Conservation (phyloP, 2,797 vertebrate species). For the Pseudomugil tenellus region DNA sequence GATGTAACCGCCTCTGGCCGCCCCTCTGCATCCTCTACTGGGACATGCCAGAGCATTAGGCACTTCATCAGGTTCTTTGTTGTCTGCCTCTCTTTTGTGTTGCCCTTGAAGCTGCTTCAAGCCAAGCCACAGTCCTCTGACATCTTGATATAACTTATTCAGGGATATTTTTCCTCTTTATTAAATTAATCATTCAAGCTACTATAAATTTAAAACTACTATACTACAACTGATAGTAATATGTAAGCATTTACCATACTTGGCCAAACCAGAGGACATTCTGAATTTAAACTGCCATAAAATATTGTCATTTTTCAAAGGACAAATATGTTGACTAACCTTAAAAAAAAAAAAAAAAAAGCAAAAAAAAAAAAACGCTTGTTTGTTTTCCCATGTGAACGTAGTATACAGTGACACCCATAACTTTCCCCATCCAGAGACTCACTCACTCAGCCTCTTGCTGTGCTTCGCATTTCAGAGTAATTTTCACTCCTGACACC, state of each 20-base stretch:
- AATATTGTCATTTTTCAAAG: slow-evolving; percentile 69
- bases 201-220: slow-evolving; percentile 8
- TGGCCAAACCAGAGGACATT: slow-evolving; percentile 32
- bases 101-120: slow-evolving; percentile 75
- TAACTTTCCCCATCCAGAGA: slow-evolving; percentile 68
- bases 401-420: slow-evolving; percentile 65
- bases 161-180: slow-evolving; percentile 43
- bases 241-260: slow-evolving; percentile 16
- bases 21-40: slow-evolving; percentile 77
- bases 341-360: slow-evolving; percentile 41
- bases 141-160: slow-evolving; percentile 74
- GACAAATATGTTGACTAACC: slow-evolving; percentile 67
- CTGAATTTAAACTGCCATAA: slow-evolving; percentile 55
- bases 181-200: not conserved
- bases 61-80: slow-evolving; percentile 85
- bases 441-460: slow-evolving; percentile 68
- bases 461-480: slow-evolving; percentile 74
- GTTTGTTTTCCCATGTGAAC: slow-evolving; percentile 73
- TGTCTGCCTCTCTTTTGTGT: slow-evolving; percentile 77
- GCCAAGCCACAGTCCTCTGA: slow-evolving; percentile 53
- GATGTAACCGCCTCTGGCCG: slow-evolving; percentile 65
- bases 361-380: slow-evolving; percentile 51
- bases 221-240: slow-evolving; percentile 18
- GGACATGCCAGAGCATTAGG: slow-evolving; percentile 82
- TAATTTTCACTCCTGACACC: slow-evolving; percentile 80